A percentile compares a stretch with the other conserved stretches of the same genome.
phyloP scores from a whole-genome alignment of 2,888 invertebrate genomes.

The Xestia c-nigrum region DNA sequence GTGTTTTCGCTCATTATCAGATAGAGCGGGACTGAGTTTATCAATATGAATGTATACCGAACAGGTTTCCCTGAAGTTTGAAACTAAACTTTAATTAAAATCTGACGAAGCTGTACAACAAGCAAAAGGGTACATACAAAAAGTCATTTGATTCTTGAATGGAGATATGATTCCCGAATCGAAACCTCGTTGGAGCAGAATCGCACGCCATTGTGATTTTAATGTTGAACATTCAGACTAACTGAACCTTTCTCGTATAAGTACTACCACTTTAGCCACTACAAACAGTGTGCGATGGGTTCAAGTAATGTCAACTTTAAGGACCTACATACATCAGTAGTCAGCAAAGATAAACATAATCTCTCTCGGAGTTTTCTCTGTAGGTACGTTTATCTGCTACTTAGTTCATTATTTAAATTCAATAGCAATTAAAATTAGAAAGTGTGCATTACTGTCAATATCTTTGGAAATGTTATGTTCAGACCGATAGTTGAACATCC shows the following conservation, averaged over 20 bases:
- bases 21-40: conserved; percentile 51
- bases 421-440: conserved; percentile 55
- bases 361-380: neutral
- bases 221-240: conserved; percentile 29
- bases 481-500: conserved; percentile 31
- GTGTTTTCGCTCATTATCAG: conserved; percentile 59
- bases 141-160: conserved; percentile 50
- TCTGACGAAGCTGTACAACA: conserved; percentile 52
- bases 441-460: conserved; percentile 41
- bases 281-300: neutral
- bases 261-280: neutral
- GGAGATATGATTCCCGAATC: conserved; percentile 38
- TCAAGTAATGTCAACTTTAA: conserved; percentile 19
- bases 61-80: conserved; percentile 53
- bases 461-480: conserved; percentile 33
- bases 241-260: conserved; percentile 6
- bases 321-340: neutral
- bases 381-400: neutral
- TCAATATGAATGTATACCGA: conserved; percentile 47
- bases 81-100: conserved; percentile 65
- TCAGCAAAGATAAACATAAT: conserved; percentile 30
- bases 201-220: conserved; percentile 21
- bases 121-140: conserved; percentile 43
- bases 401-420: conserved; percentile 50
- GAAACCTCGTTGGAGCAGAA: conserved; percentile 20